Conservation (phyloP, 2,888 invertebrate species). For the Synergus laeviventris region DNA sequence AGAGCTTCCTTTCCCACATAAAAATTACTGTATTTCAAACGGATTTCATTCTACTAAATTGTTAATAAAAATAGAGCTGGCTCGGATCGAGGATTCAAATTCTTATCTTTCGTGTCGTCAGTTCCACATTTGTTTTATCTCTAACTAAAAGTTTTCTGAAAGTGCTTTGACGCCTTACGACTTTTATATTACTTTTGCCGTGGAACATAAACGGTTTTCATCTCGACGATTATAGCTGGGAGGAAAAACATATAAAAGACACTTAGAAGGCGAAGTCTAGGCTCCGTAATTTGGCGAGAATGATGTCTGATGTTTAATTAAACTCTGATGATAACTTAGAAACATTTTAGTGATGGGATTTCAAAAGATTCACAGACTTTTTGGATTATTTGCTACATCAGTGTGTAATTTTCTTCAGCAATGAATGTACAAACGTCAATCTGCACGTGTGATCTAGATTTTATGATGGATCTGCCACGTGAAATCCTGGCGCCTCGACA, state of each 20-base stretch:
- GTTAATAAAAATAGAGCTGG: conserved; percentile 4
- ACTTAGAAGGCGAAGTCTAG: not conserved
- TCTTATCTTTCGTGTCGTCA: conserved; percentile 9
- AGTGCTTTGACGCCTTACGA: conserved; percentile 7
- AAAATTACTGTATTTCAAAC: not conserved
- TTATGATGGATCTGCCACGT: not conserved
- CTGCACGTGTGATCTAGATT: conserved; percentile 32
- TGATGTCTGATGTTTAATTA: not conserved
- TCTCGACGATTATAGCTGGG: not conserved
- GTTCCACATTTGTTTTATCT: conserved; percentile 15
- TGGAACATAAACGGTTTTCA: conserved; percentile 6
- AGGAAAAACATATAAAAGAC: not conserved
- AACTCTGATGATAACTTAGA: not conserved
- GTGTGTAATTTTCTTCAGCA: conserved; percentile 17
- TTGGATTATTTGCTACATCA: not conserved
- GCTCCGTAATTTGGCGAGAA: not conserved
- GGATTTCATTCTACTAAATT: conserved; percentile 5
- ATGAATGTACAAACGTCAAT: conserved; percentile 10
- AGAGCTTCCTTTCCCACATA: conserved; percentile 22
- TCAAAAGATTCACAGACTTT: not conserved
- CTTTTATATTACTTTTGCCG: conserved; percentile 26
- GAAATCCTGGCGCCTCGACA: conserved; percentile 31
- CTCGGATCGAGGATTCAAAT: conserved; percentile 10
- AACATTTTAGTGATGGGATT: not conserved
- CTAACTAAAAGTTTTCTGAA: conserved; percentile 12